Base-by-base conservation (phyloP, 1,140 invertebrate genomes). In the Lepidostoma basale region DNA sequence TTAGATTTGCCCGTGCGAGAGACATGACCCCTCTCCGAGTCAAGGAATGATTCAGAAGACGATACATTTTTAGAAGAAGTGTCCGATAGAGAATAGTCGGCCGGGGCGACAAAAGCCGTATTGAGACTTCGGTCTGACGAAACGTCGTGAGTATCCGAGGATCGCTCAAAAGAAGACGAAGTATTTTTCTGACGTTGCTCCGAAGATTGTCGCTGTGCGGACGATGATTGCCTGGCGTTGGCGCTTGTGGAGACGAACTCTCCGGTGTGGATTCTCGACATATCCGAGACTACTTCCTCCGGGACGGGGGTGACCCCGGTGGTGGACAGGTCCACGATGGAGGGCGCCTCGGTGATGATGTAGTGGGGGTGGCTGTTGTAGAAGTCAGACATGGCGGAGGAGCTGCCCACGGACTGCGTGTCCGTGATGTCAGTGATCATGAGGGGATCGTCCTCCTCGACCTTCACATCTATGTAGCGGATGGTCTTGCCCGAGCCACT, bases 341-440 rank as follows among this genome's bases (percentile, higher is more conserved):
- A 83, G 5, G 82, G 82, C 40, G 82, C 81, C 72, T 83, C 82
- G n/a, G 82, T 83, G 56, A 83, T 83, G 63, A 82, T 82, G 60
- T 83, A 83, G 73, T 83, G 79, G 30, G 82, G 82, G 68, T 83
- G 82, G 70, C 79, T 82, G 60, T 80, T 82, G 67, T 83, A 82
- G 72, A 77, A 77, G 68, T 83, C 82, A 4, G 82, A 83, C 70
- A 83, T 75, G 0, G 64, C 60, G 45, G 79, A 81, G 28, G 82
- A 82, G 64, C 82, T 81, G 42, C 77, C 78, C 28, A 81, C 75
- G 44, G 82, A 84, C 39, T 78, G 76, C 52, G 82, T 78, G 67
- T 84, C 82, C 40, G 79, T 80, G 30, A 83, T 74, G 67, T 84
- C 82, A 22, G 80, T 82, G 63, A 84, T 84, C 81, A 82, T 82